These are phyloP conservation scores for Vipera latastei DNA, from an alignment of 2,797 vertebrate species.

Conservation along the genomic window DNA sequence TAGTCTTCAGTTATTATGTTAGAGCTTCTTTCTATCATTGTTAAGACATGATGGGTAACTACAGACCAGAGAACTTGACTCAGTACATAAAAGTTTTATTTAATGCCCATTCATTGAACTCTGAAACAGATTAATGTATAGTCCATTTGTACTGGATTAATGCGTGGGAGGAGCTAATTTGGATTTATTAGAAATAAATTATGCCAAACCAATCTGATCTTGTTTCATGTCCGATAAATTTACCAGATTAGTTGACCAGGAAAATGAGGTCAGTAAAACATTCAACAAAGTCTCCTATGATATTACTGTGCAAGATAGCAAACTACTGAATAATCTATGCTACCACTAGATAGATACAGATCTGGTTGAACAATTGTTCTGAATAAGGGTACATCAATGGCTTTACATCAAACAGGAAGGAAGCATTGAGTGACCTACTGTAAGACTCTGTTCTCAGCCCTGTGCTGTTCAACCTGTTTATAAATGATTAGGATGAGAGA, in stretches of 20 bases:
- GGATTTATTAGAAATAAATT: background rate
- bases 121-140: background rate
- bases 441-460: background rate
- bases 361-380: background rate
- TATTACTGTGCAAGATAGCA: background rate
- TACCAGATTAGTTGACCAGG: background rate
- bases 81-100: background rate
- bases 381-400: background rate
- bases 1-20: background rate
- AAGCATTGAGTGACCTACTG: background rate
- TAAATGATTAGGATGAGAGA: background rate
- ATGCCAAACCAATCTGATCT: background rate
- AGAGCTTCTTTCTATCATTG: background rate
- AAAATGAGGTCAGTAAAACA: background rate
- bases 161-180: background rate
- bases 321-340: background rate
- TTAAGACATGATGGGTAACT: background rate
- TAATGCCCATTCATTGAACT: background rate
- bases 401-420: background rate
- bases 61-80: background rate
- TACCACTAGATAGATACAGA: background rate
- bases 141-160: background rate
- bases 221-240: background rate
- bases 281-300: background rate
- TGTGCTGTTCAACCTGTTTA: background rate